These are phyloP conservation scores for Tringa solitaria DNA, from an alignment of 2,113 vertebrate genomes.

Conservation along the genomic window DNA sequence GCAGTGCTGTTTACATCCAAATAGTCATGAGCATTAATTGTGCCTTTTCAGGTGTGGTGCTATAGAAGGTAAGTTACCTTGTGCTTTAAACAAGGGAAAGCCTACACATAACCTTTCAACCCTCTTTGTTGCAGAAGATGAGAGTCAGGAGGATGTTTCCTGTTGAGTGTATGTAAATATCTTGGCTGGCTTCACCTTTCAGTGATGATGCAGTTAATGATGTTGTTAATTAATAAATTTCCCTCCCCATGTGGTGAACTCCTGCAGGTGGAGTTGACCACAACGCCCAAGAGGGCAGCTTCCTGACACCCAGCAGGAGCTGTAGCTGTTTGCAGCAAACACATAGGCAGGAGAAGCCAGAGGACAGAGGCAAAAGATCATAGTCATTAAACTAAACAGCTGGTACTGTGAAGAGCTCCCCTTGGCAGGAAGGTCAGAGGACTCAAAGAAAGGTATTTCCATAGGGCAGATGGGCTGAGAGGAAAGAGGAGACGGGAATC, in stretches of 20 bases:
- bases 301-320: background rate
- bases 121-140: background rate
- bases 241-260: background rate
- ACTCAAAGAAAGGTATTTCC: background rate
- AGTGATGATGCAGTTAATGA: background rate
- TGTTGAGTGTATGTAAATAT: background rate
- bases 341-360: background rate
- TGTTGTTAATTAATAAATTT: background rate
- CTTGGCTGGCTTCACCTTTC: background rate
- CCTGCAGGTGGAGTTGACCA: background rate
- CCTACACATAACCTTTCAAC: background rate
- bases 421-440: background rate
- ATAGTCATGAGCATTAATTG: background rate
- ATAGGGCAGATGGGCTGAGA: background rate
- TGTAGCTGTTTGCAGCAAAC: background rate
- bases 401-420: background rate
- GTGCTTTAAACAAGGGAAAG: background rate
- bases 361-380: background rate
- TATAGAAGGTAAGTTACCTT: background rate
- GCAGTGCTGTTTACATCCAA: background rate
- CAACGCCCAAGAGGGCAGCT: background rate
- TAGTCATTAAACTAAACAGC: background rate
- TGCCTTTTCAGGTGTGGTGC: background rate
- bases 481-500: background rate
- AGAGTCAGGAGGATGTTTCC: background rate